Percentiles rank a stretch among this genome's conserved stretches.
These are phyloP conservation scores for Pterocles burchelli DNA, from an alignment of 2,113 vertebrate species.

Conservation along the genomic window DNA sequence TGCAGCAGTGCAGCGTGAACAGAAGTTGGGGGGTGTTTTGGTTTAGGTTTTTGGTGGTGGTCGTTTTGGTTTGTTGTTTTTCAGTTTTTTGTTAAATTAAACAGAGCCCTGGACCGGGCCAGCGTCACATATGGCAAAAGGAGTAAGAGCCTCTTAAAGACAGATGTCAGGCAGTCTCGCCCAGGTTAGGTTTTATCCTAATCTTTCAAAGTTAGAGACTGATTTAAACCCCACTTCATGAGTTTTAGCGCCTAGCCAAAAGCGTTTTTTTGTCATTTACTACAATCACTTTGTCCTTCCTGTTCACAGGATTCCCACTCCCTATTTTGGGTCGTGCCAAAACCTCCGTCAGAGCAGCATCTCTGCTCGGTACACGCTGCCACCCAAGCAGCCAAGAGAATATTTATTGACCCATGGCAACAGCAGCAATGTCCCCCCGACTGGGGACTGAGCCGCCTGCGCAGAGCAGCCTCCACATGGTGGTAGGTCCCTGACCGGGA, in stretches of 20 bases:
- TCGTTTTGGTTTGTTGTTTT: too few species aligned
- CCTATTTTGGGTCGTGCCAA: background rate
- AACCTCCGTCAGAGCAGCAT: background rate
- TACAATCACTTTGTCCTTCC: background rate
- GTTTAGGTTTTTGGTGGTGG: background rate
- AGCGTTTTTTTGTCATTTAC: background rate
- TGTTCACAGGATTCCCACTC: background rate
- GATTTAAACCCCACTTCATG: background rate
- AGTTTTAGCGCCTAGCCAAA: background rate
- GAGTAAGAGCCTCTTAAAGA: background rate
- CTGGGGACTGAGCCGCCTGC: too few species aligned
- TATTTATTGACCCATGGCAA: background rate
- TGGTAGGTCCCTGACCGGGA: too few species aligned
- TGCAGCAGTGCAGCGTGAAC: background rate
- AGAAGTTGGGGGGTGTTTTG: background rate
- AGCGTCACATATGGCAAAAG: background rate
- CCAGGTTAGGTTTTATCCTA: background rate
- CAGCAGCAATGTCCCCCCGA: background rate
- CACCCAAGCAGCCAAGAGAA: background rate
- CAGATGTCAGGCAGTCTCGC: background rate
- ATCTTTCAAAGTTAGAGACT: background rate
- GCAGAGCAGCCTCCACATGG: too few species aligned
- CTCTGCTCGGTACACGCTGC: background rate
- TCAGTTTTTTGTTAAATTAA: background rate
- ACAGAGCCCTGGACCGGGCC: background rate